Percentiles rank a stretch among this genome's conserved stretches.
Evolutionary conservation across 2,113 vertebrate species (phyloP).

Genomic region (Malurus alboscapulatus): DNA sequence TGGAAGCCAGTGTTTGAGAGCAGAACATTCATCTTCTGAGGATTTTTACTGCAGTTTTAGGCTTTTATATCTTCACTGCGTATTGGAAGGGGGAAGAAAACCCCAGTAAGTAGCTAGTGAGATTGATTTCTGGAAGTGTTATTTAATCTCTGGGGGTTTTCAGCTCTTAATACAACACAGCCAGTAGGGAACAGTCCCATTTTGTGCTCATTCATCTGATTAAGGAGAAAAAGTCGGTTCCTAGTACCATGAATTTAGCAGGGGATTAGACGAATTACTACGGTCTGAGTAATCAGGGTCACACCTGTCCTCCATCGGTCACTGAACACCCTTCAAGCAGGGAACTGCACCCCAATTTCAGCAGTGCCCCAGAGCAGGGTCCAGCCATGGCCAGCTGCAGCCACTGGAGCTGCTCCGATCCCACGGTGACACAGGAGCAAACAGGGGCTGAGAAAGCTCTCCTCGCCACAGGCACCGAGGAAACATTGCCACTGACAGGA

Average conservation of each 20-base stretch:
- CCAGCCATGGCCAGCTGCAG: fast-evolving
- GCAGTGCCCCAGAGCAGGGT: too few relatives aligned
- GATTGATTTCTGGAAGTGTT: constrained; percentile 6
- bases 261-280: neutral
- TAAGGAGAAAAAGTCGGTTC: neutral
- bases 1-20: neutral
- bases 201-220: constrained; percentile 10
- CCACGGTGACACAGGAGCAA: neutral
- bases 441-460: neutral
- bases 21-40: neutral
- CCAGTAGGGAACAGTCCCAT: neutral
- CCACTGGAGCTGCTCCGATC: neutral
- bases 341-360: neutral
- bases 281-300: fast-evolving
- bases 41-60: neutral
- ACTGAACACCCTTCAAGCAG: neutral
- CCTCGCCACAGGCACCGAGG: fast-evolving
- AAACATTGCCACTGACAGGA: neutral
- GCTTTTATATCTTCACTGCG: neutral
- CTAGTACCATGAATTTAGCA: fast-evolving
- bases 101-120: neutral
- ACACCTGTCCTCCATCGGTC: neutral
- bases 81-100: neutral
- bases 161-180: neutral
- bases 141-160: neutral